A percentile compares a stretch with the other conserved stretches of the same genome.
These are phyloP conservation scores for Hormaphis cornu DNA, from an alignment of 1,140 invertebrate species.

Conservation along the genomic window DNA sequence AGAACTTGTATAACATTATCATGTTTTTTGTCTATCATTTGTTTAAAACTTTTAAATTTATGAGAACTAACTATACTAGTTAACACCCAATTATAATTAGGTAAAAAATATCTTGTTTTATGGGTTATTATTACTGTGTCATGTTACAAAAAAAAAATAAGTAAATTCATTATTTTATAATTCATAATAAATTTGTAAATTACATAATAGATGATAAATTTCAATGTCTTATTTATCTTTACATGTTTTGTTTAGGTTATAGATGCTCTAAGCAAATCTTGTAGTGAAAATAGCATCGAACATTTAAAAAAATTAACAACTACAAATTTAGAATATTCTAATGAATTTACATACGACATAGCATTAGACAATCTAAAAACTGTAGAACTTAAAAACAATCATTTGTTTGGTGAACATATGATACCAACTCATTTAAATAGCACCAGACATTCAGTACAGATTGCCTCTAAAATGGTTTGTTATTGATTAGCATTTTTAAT, in stretches of 20 bases:
- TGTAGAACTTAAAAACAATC: slow-evolving; percentile 24
- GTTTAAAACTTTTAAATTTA: too few relatives aligned
- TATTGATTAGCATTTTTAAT: neutral
- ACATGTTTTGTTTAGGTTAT: neutral
- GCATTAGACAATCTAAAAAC: slow-evolving; percentile 55
- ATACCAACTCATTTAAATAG: slow-evolving; percentile 37
- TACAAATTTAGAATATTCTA: slow-evolving; percentile 41
- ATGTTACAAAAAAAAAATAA: too few relatives aligned
- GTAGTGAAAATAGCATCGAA: slow-evolving; percentile 9
- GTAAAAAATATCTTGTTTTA: too few relatives aligned
- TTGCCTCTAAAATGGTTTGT: slow-evolving; percentile 57
- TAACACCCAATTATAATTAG: too few relatives aligned
- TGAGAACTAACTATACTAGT: too few relatives aligned
- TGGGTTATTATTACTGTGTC: too few relatives aligned
- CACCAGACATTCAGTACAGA: slow-evolving; percentile 44
- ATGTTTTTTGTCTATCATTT: too few relatives aligned
- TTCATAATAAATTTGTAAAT: too few relatives aligned
- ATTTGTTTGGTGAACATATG: slow-evolving; percentile 12
- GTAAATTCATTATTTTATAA: too few relatives aligned
- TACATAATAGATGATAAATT: too few relatives aligned
- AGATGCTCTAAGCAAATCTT: slow-evolving; percentile 4
- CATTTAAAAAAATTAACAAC: neutral
- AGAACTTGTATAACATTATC: too few relatives aligned
- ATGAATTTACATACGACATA: slow-evolving; percentile 64
- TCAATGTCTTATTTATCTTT: too few relatives aligned